Evolutionary conservation across 2,888 invertebrate species (phyloP).

Genomic region (Scaptomyza parva): DNA sequence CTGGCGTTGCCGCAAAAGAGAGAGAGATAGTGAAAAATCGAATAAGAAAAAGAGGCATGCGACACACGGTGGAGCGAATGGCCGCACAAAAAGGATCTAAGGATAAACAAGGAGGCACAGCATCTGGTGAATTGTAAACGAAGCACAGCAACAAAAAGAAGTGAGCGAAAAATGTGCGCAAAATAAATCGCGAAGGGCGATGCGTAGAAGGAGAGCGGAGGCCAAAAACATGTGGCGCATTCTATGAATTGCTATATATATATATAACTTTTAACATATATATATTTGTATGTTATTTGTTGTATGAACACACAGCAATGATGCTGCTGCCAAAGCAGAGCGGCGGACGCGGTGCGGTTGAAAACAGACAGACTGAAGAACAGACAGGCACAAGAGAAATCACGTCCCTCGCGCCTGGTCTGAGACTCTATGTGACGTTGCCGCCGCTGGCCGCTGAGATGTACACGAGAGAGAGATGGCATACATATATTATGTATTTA

Average conservation of each 20-base stretch:
- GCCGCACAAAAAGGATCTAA: slow-evolving; percentile 63
- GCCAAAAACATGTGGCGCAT: slow-evolving; percentile 76
- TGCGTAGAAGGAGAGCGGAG: slow-evolving; percentile 23
- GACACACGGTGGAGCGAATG: slow-evolving; percentile 42
- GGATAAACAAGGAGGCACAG: slow-evolving; percentile 70
- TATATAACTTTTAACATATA: slow-evolving; percentile 14
- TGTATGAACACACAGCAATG: slow-evolving; percentile 51
- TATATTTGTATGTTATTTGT: slow-evolving; percentile 13
- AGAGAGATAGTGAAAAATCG: slow-evolving; percentile 65
- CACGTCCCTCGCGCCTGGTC: slow-evolving; percentile 72
- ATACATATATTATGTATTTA: slow-evolving; percentile 63
- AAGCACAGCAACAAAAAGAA: slow-evolving; percentile 39
- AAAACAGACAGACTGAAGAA: slow-evolving; percentile 37
- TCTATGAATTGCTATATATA: slow-evolving; percentile 62
- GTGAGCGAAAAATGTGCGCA: slow-evolving; percentile 62
- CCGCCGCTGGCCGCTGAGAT: slow-evolving; percentile 5
- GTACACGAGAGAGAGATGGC: slow-evolving; percentile 66
- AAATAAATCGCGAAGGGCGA: slow-evolving; percentile 50
- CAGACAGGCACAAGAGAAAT: slow-evolving; percentile 77
- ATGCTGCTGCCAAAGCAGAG: slow-evolving; percentile 42
- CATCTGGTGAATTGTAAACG: slow-evolving; percentile 2
- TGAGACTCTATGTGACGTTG: slow-evolving; percentile 50
- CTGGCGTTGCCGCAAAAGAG: slow-evolving; percentile 35
- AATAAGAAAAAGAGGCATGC: slow-evolving; percentile 66
- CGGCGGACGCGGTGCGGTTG: slow-evolving; percentile 23